Evolutionary conservation across 2,888 invertebrate species (phyloP).

Genomic region (Cosmia pyralina): DNA sequence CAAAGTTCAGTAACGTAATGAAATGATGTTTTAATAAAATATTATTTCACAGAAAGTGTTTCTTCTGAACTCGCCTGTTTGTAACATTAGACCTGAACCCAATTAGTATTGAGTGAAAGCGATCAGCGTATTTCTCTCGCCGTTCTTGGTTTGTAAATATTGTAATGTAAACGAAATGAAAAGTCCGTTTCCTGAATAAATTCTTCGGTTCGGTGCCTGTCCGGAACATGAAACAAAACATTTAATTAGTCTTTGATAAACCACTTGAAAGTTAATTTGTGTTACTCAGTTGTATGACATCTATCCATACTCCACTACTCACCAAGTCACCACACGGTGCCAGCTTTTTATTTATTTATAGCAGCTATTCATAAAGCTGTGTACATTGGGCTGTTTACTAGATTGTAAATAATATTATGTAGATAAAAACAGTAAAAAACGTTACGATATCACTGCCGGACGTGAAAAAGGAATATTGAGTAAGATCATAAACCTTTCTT

Average conservation of each 20-base stretch:
- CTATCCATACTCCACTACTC: not conserved
- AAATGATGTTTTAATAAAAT: too few relatives aligned
- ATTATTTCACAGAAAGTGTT: not conserved
- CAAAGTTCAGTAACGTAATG: too few relatives aligned
- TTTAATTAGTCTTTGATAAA: not conserved
- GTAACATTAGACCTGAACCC: not conserved
- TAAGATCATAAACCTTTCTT: slow-evolving; percentile 45
- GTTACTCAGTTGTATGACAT: not conserved
- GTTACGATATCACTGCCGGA: slow-evolving; percentile 16
- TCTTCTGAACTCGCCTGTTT: slow-evolving; percentile 1
- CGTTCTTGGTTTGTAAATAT: slow-evolving; percentile 1
- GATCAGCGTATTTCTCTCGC: not conserved
- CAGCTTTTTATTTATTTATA: not conserved
- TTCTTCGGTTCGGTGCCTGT: not conserved
- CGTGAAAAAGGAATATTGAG: slow-evolving; percentile 36
- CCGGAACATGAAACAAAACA: not conserved
- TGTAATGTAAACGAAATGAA: not conserved
- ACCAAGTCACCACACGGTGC: not conserved
- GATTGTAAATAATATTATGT: slow-evolving; percentile 35
- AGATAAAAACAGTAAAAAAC: slow-evolving; percentile 35
- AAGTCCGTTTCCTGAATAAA: not conserved
- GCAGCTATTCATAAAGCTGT: not conserved
- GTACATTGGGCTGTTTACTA: slow-evolving; percentile 13
- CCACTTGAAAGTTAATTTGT: not conserved
- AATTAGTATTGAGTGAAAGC: slow-evolving; percentile 13